These are phyloP conservation scores for Ectropis crepuscularia DNA, from an alignment of 2,888 invertebrate species.

Conservation along the genomic window DNA sequence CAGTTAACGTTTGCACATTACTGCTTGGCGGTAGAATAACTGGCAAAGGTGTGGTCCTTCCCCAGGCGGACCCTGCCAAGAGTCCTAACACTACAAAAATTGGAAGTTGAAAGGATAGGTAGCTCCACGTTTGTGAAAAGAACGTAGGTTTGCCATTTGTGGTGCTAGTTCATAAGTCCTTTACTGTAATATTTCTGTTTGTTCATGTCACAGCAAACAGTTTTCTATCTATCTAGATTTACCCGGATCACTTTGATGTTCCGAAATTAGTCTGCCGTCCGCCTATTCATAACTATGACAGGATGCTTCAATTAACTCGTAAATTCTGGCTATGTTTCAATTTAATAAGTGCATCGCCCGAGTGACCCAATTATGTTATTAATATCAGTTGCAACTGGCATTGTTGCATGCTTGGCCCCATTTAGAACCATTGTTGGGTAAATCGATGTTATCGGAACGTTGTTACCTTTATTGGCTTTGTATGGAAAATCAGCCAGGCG, in stretches of 20 bases:
- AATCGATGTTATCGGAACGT: constrained; percentile 12
- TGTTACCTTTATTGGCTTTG: constrained; percentile 1
- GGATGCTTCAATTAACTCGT: constrained; percentile 15
- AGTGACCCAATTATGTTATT: constrained; percentile 19
- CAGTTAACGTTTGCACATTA: too few species aligned
- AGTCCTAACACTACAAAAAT: too few species aligned
- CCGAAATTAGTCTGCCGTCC: constrained; percentile 3
- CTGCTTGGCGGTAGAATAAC: too few species aligned
- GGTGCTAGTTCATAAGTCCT: too few species aligned
- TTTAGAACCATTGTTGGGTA: constrained; percentile 14
- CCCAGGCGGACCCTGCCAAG: too few species aligned
- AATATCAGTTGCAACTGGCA: constrained; percentile 18
- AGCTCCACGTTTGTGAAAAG: too few species aligned
- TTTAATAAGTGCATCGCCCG: constrained; percentile 17
- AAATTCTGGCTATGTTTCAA: constrained; percentile 16
- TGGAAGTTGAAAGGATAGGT: too few species aligned
- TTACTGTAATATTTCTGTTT: too few species aligned
- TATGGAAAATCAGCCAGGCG: not conserved
- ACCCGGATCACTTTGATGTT: not conserved
- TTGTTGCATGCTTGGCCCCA: constrained; percentile 13
- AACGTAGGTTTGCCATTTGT: too few species aligned
- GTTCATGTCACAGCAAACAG: too few species aligned
- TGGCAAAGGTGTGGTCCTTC: too few species aligned
- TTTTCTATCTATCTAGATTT: too few species aligned
- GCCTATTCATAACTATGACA: constrained; percentile 12